Base-by-base conservation (phyloP, 2,888 invertebrate species). In the Callosobruchus maculatus region DNA sequence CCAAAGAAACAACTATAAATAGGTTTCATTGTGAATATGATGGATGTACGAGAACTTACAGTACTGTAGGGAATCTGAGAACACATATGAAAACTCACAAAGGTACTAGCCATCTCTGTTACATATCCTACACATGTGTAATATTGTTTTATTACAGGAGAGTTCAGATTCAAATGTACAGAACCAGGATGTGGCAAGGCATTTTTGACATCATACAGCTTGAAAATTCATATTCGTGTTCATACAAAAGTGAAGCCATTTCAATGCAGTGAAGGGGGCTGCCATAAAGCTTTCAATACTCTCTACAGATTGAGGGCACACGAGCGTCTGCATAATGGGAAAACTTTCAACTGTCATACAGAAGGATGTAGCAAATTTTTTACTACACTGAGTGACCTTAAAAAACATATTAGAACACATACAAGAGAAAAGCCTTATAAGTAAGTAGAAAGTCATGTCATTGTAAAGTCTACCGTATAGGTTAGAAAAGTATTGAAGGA, bases 51-150 rank as follows among this genome's bases (percentile, higher is more conserved):
- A 90, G 97, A 81, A 95, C 95, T 73, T 97, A 97, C 87, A 97
- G 96, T 85, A 97, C 97, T 5, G 93, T 96, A 80, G 97, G 97
- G 72, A 98, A 98, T 88, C 89, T 98, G 79, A 92, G 96, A 84
- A 97, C 97, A 76, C 98, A 98, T 88, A 93, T 96, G 91, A 98
- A 97, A 89, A 97, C 97, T 74, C 97, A 98, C 84, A 95, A 94
- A 93, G 97, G 97, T 97, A 73, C 26, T 20, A 9, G 20, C 20
- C 20, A 22, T 21, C 21, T 20, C 9, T 74, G 66, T 66, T 22
- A 22, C 3, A 18, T 18, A 49, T 26, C 7, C 26, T 26, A 7
- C 26, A 26, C 2, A 26, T 26, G 26, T 7, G 26, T 26, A 26
- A 26, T 26, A 26, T 26, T 26, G 26, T 49, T 72, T 75, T 70